These are phyloP conservation scores for Cyprinus carpio DNA, from an alignment of 2,113 vertebrate genomes.

Conservation along the genomic window DNA sequence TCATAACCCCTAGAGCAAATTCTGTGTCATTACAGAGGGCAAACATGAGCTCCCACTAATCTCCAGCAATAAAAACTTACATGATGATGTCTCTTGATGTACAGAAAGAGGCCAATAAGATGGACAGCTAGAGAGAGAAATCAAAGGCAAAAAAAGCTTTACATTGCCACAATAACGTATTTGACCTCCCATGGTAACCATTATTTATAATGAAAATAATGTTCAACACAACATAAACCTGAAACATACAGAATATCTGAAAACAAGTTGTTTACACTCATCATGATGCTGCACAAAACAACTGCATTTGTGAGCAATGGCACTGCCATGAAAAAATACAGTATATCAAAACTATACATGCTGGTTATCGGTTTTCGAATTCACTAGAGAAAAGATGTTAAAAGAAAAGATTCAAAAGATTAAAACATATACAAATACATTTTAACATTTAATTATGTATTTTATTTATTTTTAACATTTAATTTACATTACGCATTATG, in stretches of 20 bases:
- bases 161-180: not conserved
- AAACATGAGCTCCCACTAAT: constrained; percentile 4
- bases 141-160: not conserved
- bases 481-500: too few relatives aligned
- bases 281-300: not conserved
- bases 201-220: constrained; percentile 27
- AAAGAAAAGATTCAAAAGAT: too few relatives aligned
- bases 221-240: not conserved
- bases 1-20: not conserved
- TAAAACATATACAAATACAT: too few relatives aligned
- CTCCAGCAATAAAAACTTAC: not conserved
- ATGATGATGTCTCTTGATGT: not conserved
- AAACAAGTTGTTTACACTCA: not conserved
- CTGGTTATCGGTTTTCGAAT: too few relatives aligned
- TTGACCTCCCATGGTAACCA: not conserved
- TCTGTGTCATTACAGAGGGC: not conserved
- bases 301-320: not conserved
- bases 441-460: too few relatives aligned
- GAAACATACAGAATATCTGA: not conserved
- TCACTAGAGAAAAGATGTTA: too few relatives aligned
- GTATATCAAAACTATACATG: not conserved
- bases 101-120: not conserved
- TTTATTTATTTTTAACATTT: too few relatives aligned
- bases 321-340: not conserved
- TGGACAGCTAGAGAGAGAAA: not conserved